Conservation (phyloP, 2,113 vertebrate genomes). For the Phaethornis superciliosus region DNA sequence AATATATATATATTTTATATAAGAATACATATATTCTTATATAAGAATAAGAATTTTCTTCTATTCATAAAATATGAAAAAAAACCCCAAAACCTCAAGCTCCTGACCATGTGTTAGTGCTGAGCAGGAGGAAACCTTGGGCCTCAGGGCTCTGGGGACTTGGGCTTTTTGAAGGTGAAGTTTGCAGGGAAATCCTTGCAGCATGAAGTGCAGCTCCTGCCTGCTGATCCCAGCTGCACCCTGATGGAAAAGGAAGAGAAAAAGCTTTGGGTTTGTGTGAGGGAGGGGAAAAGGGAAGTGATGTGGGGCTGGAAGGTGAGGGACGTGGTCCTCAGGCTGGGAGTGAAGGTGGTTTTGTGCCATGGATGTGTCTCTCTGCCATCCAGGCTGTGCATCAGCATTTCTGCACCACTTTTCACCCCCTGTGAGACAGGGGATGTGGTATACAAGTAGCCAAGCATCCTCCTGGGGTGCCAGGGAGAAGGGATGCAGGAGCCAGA, state of each 20-base stretch:
- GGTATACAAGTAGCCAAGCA: fast-evolving
- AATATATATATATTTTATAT: no score
- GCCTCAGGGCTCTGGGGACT: neutral
- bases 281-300: neutral
- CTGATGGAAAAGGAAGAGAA: neutral
- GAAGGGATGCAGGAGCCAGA: neutral
- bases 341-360: neutral
- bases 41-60: no score
- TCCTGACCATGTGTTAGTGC: neutral
- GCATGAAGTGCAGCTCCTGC: neutral
- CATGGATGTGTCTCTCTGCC: fast-evolving
- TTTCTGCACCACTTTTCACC: neutral
- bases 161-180: slow-evolving; percentile 35
- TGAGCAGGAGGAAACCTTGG: neutral
- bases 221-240: neutral
- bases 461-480: neutral
- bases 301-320: neutral
- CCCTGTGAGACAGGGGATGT: fast-evolving
- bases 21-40: no score
- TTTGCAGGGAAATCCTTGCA: slow-evolving; percentile 26
- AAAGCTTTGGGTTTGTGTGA: neutral
- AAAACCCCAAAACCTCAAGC: neutral
- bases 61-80: neutral
- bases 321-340: fast-evolving
- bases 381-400: fast-evolving